These are phyloP conservation scores for Cylloceria caligata DNA, from an alignment of 2,888 invertebrate genomes.

Conservation along the genomic window DNA sequence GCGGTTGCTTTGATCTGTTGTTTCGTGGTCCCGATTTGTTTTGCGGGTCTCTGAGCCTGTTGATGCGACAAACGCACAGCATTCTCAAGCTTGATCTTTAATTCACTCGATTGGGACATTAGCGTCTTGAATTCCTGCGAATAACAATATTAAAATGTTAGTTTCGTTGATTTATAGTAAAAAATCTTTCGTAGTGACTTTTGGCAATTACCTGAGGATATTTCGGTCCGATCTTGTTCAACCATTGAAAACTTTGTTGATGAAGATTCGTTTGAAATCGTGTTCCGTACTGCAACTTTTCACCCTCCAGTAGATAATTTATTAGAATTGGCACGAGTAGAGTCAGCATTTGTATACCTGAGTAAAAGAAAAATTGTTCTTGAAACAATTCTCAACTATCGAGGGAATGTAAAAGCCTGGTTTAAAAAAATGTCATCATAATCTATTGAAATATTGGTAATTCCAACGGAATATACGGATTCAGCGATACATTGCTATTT, in stretches of 20 bases:
- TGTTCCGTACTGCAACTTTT: constrained; percentile 87
- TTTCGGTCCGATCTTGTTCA: constrained; percentile 96
- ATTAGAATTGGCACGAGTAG: constrained; percentile 96
- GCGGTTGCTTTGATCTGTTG: constrained; percentile 82
- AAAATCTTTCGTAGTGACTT: constrained; percentile 10
- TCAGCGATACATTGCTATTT: not conserved
- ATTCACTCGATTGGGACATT: constrained; percentile 93
- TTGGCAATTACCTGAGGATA: constrained; percentile 90
- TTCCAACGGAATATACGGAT: not conserved
- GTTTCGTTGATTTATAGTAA: not conserved
- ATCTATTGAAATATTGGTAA: not conserved
- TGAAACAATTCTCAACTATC: not conserved
- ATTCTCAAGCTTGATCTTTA: constrained; percentile 93
- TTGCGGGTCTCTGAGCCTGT: constrained; percentile 86
- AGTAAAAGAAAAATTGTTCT: constrained; percentile 27
- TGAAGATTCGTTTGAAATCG: constrained; percentile 91
- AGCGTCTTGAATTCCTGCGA: constrained; percentile 94
- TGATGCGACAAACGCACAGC: constrained; percentile 91
- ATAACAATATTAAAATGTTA: constrained; percentile 30
- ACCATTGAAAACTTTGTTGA: constrained; percentile 94
- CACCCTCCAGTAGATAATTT: constrained; percentile 91
- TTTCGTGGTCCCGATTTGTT: constrained; percentile 79
- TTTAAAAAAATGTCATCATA: not conserved
- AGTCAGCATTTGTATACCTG: constrained; percentile 96
- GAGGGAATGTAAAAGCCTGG: not conserved